phyloP scores from a whole-genome alignment of 2,888 invertebrate genomes.

The Cotesia congregata region DNA sequence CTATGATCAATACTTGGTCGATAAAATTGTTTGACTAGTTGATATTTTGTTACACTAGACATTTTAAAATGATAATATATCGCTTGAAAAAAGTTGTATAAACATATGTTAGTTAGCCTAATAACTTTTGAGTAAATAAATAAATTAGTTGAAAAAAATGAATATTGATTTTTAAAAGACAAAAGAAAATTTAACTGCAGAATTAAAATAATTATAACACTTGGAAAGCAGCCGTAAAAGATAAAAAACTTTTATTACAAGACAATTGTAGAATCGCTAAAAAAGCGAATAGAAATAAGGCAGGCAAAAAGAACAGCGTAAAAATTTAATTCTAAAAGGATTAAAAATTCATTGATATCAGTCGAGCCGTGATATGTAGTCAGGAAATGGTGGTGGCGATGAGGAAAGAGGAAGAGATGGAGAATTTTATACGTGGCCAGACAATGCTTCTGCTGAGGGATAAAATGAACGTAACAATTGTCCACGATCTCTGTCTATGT shows the following conservation, averaged over 20 bases:
- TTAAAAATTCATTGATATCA: constrained; percentile 41
- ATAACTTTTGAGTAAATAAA: background rate
- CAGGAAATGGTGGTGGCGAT: background rate
- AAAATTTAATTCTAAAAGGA: constrained; percentile 43
- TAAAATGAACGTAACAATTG: constrained; percentile 79
- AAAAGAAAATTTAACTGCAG: background rate
- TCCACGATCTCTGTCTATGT: constrained; percentile 79
- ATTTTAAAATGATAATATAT: background rate
- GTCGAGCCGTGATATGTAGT: constrained; percentile 17
- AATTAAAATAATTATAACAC: background rate
- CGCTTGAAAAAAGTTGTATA: background rate
- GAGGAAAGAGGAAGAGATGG: constrained; percentile 14
- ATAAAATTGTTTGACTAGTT: background rate
- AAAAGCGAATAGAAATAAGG: constrained; percentile 25
- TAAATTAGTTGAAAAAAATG: no score
- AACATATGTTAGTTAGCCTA: background rate
- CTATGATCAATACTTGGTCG: background rate
- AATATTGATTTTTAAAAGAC: background rate
- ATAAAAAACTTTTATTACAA: constrained; percentile 18
- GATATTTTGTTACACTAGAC: background rate
- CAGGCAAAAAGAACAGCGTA: constrained; percentile 38
- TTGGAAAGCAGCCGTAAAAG: background rate
- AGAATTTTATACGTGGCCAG: constrained; percentile 71
- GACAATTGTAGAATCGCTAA: constrained; percentile 20
- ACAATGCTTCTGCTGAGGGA: constrained; percentile 78